phyloP scores from a whole-genome alignment of 2,888 invertebrate genomes.

The Rhagonycha lutea region DNA sequence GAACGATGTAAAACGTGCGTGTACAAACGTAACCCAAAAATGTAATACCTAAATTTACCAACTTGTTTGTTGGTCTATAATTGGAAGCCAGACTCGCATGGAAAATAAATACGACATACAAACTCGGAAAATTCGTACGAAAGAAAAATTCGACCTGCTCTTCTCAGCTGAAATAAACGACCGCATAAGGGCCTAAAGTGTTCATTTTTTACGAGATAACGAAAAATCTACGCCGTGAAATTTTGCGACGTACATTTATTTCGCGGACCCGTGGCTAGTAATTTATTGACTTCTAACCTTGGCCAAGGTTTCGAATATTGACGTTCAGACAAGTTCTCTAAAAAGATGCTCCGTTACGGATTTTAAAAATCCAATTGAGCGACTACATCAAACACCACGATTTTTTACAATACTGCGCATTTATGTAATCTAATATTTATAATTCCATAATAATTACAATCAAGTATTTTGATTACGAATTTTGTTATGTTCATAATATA shows the following conservation, averaged over 20 bases:
- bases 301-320: conserved; percentile 14
- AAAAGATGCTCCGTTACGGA: not conserved
- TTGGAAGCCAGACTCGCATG: not conserved
- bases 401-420: conserved; percentile 2
- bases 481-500: not conserved
- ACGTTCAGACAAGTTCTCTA: not conserved
- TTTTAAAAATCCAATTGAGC: not conserved
- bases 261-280: conserved; percentile 5
- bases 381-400: not conserved
- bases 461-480: not conserved
- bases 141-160: not conserved
- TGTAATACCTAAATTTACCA: not conserved
- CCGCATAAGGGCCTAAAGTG: not conserved
- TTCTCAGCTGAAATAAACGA: not conserved
- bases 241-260: not conserved
- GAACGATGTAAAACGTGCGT: not conserved
- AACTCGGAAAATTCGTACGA: not conserved
- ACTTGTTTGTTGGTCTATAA: not conserved
- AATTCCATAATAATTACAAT: not conserved
- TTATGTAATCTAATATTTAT: not conserved
- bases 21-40: not conserved
- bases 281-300: conserved; percentile 22
- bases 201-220: not conserved
- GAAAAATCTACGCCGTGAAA: not conserved
- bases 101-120: not conserved